phyloP scores from a whole-genome alignment of 2,888 invertebrate genomes.

The Baronia brevicornis region DNA sequence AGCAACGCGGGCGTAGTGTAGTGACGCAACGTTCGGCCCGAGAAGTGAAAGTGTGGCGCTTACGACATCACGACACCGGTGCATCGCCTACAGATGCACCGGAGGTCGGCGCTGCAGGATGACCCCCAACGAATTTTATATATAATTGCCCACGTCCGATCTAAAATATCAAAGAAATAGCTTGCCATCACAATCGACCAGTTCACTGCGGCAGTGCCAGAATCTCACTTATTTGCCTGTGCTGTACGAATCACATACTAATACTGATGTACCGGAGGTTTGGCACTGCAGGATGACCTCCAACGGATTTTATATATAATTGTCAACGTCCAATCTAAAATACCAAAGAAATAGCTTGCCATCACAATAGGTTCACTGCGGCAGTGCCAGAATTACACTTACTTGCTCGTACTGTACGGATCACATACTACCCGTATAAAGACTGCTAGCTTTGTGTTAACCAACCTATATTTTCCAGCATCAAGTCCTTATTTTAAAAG shows the following conservation, averaged over 20 bases:
- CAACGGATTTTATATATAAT: conserved; percentile 16
- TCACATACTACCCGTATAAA: no score
- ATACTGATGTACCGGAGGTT: conserved; percentile 54
- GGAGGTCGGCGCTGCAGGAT: conserved; percentile 30
- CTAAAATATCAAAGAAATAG: conserved; percentile 12
- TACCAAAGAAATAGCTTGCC: conserved; percentile 2
- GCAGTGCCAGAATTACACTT: no score
- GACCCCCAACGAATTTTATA: conserved; percentile 23
- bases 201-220: no score
- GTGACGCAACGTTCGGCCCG: conserved; percentile 41
- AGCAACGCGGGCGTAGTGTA: conserved; percentile 22
- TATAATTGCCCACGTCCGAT: conserved; percentile 25
- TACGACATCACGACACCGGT: conserved; percentile 57
- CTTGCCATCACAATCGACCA: no score
- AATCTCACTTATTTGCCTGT: no score
- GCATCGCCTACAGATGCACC: conserved; percentile 60
- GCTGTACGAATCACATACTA: no score
- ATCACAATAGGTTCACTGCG: no score
- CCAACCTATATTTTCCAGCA: no score
- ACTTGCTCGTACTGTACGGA: no score
- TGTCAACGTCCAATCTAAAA: conserved; percentile 27
- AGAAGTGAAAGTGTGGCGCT: conserved; percentile 63
- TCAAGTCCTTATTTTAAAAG: no score
- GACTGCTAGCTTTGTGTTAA: no score
- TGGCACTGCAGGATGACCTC: conserved; percentile 24